phyloP scores from a whole-genome alignment of 1,140 invertebrate species.

The Drosophila paulistorum region DNA sequence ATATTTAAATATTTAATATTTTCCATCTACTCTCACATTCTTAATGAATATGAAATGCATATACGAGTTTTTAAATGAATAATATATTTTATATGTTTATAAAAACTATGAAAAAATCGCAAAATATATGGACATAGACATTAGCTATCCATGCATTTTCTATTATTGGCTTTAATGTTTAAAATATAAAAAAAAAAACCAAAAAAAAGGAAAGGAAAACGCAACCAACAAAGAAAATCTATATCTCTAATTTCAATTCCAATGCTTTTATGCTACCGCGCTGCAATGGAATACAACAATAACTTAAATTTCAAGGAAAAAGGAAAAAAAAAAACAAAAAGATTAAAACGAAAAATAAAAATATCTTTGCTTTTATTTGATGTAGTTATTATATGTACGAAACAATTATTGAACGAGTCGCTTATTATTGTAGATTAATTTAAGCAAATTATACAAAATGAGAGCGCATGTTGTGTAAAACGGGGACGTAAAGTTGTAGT shows the following conservation, averaged over 20 bases:
- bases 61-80: slow-evolving; percentile 69
- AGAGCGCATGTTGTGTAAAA: slow-evolving; percentile 43
- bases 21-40: slow-evolving; percentile 66
- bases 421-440: slow-evolving; percentile 82
- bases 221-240: slow-evolving; percentile 15
- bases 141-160: slow-evolving; percentile 68
- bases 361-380: slow-evolving; percentile 59
- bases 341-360: neutral
- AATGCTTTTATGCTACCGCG: slow-evolving; percentile 53
- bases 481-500: slow-evolving; percentile 54
- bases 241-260: neutral
- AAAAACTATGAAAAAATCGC: slow-evolving; percentile 69
- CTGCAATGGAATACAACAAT: slow-evolving; percentile 52
- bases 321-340: neutral
- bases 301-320: slow-evolving; percentile 12
- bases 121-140: slow-evolving; percentile 52
- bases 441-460: slow-evolving; percentile 77
- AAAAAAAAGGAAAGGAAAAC: slow-evolving; percentile 24
- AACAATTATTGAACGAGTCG: slow-evolving; percentile 72
- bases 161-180: slow-evolving; percentile 77
- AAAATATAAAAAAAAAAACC: slow-evolving; percentile 33
- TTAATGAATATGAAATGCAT: slow-evolving; percentile 65
- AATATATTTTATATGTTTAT: slow-evolving; percentile 80
- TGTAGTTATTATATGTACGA: slow-evolving; percentile 73
- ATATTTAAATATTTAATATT: slow-evolving; percentile 64